phyloP scores from a whole-genome alignment of 1,140 invertebrate genomes.

The Himalopsyche phryganea region DNA sequence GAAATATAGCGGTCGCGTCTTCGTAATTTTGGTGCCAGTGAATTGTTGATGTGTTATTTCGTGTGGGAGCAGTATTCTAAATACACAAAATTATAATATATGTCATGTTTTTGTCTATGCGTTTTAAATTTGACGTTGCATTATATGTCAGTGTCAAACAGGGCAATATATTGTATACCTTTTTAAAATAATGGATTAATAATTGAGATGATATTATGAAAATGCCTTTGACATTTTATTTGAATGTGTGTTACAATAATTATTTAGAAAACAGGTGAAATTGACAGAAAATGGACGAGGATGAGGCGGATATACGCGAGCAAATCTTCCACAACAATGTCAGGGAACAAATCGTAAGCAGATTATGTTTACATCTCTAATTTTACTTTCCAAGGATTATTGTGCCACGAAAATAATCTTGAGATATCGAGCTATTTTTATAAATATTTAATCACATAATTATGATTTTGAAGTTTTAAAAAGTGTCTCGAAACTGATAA shows the following conservation, averaged over 20 bases:
- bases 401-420: no score
- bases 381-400: not conserved
- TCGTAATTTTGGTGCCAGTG: no score
- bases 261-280: conserved; percentile 22
- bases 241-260: conserved; percentile 17
- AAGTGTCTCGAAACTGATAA: not conserved
- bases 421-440: no score
- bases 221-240: conserved; percentile 12
- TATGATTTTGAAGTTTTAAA: not conserved
- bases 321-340: conserved; percentile 92
- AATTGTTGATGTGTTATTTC: no score
- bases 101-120: no score
- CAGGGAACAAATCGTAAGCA: conserved; percentile 87
- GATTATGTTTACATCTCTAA: conserved; percentile 2
- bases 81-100: no score
- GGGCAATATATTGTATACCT: conserved; percentile 4
- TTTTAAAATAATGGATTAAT: not conserved
- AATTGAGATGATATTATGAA: conserved; percentile 1
- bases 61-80: no score
- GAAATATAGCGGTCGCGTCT: no score
- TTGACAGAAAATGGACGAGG: conserved; percentile 43
- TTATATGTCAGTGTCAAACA: conserved; percentile 9
- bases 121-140: conserved; percentile 8
- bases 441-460: not conserved
- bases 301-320: conserved; percentile 71